Evolutionary conservation across 2,888 invertebrate species (phyloP), one percentile per base, ranked within the genome.

Genomic region (Epinotia nisella): DNA sequence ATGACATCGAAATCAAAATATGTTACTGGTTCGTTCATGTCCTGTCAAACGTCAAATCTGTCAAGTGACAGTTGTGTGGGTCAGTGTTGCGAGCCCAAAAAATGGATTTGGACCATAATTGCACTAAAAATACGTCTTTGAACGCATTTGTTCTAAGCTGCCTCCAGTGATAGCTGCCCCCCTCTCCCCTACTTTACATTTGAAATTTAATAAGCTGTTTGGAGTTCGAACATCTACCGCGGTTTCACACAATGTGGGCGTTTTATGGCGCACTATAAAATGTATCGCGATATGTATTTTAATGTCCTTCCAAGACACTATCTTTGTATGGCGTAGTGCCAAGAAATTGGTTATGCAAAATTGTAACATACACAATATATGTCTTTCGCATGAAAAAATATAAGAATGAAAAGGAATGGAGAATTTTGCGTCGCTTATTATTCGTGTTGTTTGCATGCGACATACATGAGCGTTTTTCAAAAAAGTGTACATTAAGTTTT

Each of bases 321-420:
- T 66, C 66, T 66, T 65, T 55, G 55, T 65, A 39, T 66, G 66
- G 66, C 55, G 55, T 21, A 5, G 66, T 5, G 66, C 66, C 66
- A 66, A 66, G 66, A 56, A 65, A 66, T 66, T 66, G 66, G 66
- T 66, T 66, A 66, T 66, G 66, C 41, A 41, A 66, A 56, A 66
- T 41, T 66, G 66, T 56, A 66, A 66, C 55, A 11, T 19, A 39
- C 55, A 39, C 55, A 64, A 13, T 17, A 64, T 29, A 49, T n/a
- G 45, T 49, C 49, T 51, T 49, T 49, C 49, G 49, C n/a, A 7
- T 49, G n/a, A 49, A 49, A n/a, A 49, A n/a, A n/a, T 49, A 49
- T 49, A 7, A 49, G 49, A 49, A n/a, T n/a, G n/a, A n/a, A n/a
- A 7, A 49, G n/a, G 5, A 49, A 15, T 13, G 13, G 5, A 13